Conservation (phyloP, 2,113 vertebrate species). For the Neolamprologus devosi region DNA sequence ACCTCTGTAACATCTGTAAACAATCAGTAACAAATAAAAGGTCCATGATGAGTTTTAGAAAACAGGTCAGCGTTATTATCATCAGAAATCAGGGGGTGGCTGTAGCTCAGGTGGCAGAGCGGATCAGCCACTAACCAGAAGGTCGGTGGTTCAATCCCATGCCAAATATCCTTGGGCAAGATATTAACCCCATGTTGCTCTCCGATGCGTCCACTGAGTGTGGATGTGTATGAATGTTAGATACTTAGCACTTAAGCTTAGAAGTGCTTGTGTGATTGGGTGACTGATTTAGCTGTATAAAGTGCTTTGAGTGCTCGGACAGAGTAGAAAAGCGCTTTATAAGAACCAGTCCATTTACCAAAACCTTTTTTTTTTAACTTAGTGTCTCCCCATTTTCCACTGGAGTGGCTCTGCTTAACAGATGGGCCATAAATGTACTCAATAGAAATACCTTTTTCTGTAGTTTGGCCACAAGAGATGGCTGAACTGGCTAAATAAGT, state of each 20-base stretch:
- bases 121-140: too few species aligned
- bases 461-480: background rate
- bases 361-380: background rate
- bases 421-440: background rate
- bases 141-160: rapidly evolving
- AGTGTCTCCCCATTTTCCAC: background rate
- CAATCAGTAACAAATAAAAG: background rate
- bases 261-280: too few species aligned
- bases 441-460: background rate
- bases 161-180: rapidly evolving
- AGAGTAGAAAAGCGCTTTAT: too few species aligned
- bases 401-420: background rate
- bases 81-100: background rate
- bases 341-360: too few species aligned
- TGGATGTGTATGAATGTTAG: too few species aligned
- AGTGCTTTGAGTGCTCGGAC: too few species aligned
- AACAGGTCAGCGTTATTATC: background rate
- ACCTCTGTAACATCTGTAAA: background rate
- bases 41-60: rapidly evolving
- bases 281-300: too few species aligned
- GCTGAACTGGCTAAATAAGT: background rate
- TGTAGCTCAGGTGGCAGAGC: too few species aligned
- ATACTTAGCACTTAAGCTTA: too few species aligned
- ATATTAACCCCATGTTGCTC: too few species aligned
- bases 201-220: rapidly evolving